Percentiles rank a stretch among this genome's conserved stretches.
phyloP scores from a whole-genome alignment of 2,113 vertebrate species.

The Oryzias woworae region DNA sequence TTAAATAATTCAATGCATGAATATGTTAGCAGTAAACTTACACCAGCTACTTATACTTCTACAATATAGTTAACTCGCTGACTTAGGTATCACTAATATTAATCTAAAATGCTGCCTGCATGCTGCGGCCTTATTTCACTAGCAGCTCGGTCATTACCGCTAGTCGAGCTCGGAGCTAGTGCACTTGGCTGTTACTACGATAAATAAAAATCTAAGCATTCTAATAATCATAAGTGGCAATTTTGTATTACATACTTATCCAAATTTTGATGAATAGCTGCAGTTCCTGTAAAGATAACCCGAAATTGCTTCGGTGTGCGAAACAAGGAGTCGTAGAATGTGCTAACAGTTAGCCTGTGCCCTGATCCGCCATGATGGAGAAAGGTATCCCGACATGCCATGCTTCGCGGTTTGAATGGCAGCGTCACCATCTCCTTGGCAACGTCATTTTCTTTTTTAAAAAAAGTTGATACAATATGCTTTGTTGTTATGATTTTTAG shows the following conservation, averaged over 20 bases:
- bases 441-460: conserved; percentile 33
- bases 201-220: background rate
- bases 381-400: conserved; percentile 64
- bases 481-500: background rate
- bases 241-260: conserved; percentile 20
- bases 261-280: background rate
- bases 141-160: conserved; percentile 15
- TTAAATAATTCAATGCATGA: fast-evolving
- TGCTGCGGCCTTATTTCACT: conserved; percentile 40
- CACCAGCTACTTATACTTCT: too few relatives aligned
- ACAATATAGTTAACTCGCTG: background rate
- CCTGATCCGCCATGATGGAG: conserved; percentile 68
- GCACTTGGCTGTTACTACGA: conserved; percentile 5
- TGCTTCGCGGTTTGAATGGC: conserved; percentile 61
- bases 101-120: conserved; percentile 3
- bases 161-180: conserved; percentile 29
- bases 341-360: conserved; percentile 57
- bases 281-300: background rate
- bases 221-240: fast-evolving
- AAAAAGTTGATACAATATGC: background rate
- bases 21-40: too few relatives aligned
- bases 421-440: conserved; percentile 61
- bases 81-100: background rate
- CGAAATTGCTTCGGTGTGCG: background rate
- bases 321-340: conserved; percentile 36